Evolutionary conservation across 2,113 vertebrate genomes (phyloP), one percentile per base, ranked within the genome.

Genomic region (Labeo catla): DNA sequence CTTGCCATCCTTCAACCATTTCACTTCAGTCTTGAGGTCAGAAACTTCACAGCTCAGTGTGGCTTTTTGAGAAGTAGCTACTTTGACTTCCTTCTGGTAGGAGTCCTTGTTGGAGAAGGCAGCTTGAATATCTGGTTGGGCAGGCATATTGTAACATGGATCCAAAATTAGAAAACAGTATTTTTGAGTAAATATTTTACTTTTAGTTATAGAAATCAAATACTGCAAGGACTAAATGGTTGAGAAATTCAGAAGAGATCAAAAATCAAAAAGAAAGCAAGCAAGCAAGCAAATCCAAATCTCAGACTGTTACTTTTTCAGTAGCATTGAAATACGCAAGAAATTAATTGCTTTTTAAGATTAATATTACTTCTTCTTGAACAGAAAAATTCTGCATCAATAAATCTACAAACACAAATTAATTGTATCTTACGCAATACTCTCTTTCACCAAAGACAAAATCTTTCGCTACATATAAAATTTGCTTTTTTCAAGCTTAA

Each of bases 1-100:
- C 23, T 94, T 93, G 0, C 96, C 96, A 0, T 98, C 97, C 84
- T 97, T 99, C 91, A 96, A 94, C 97, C 97, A 99, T 1, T 94
- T 96, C n/a, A 97, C 88, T 4, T 96, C 95, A 0, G 91, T 94
- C 39, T 96, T 94, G 1, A 90, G n/a, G 23, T 95, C 92, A 16
- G 93, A 91, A 80, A 97, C 93, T 81, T 95, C 94, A 11, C 59
- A 97, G 89, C 90, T 91, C 28, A 97, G 92, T 54, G 89, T 94
- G 72, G 94, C 91, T n/a, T 92, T 96, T 88, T 95, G 93, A 21
- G 92, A 92, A n/a, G 93, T 85, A 52, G 83, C 50, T 0, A 93
- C 94, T 0, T 90, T 95, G n/a, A 97, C 90, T 72, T 97, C 95
- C 9, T 87, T 94, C 91, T 96, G 95, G 34, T 96, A 90, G 0